phyloP scores from a whole-genome alignment of 2,888 invertebrate species.

The Oligia strigilis region DNA sequence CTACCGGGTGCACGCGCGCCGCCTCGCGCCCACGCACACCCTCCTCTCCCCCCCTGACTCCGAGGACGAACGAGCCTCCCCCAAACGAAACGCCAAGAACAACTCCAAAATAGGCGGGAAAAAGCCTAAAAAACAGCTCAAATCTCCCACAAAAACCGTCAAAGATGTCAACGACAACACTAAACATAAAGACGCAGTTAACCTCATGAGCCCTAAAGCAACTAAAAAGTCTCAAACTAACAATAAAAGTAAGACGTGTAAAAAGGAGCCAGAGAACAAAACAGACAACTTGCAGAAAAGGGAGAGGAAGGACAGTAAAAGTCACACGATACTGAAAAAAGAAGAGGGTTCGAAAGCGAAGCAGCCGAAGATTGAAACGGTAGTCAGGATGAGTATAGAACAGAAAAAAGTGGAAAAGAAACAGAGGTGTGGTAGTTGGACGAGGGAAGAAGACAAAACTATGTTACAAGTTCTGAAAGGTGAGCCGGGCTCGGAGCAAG shows the following conservation, averaged over 20 bases:
- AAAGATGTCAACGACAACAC: slow-evolving; percentile 87
- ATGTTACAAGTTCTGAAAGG: slow-evolving; percentile 94
- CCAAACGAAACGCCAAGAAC: slow-evolving; percentile 78
- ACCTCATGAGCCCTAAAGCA: slow-evolving; percentile 77
- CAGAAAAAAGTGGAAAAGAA: slow-evolving; percentile 70
- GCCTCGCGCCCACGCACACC: slow-evolving; percentile 81
- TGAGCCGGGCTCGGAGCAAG: slow-evolving; percentile 92
- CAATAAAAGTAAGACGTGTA: slow-evolving; percentile 73
- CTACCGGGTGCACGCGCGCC: slow-evolving; percentile 83
- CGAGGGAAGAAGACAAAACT: slow-evolving; percentile 95
- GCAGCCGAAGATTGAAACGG: slow-evolving; percentile 76
- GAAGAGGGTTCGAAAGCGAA: slow-evolving; percentile 74
- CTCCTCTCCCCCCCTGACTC: slow-evolving; percentile 81
- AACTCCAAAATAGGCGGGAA: slow-evolving; percentile 79
- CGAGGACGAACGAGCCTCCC: slow-evolving; percentile 82
- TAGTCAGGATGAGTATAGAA: slow-evolving; percentile 59
- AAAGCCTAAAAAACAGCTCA: slow-evolving; percentile 82
- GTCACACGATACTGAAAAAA: slow-evolving; percentile 66
- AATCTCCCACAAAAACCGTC: slow-evolving; percentile 83
- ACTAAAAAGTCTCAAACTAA: slow-evolving; percentile 71
- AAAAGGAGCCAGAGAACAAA: slow-evolving; percentile 72
- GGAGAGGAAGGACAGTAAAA: slow-evolving; percentile 76
- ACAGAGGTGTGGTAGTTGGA: slow-evolving; percentile 90
- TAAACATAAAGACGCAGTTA: slow-evolving; percentile 77
- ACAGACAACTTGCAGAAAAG: slow-evolving; percentile 59